Conservation (phyloP, 2,797 vertebrate species). For the Notamacropus eugenii region DNA sequence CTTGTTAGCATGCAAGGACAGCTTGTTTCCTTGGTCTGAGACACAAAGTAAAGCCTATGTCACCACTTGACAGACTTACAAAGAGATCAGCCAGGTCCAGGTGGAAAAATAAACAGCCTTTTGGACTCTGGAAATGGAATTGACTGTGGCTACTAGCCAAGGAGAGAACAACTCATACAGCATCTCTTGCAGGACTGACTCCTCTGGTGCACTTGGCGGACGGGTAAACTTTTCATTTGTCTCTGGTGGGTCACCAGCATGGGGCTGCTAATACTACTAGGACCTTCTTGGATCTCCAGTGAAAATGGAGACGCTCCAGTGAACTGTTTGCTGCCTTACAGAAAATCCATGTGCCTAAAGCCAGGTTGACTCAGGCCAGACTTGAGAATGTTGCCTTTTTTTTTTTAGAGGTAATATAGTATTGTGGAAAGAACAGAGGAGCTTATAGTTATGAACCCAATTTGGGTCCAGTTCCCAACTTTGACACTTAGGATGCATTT, state of each 20-base stretch:
- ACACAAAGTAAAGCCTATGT: conserved; percentile 50
- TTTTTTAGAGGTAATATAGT: neutral
- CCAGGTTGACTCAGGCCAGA: neutral
- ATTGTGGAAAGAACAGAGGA: neutral
- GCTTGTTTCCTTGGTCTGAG: conserved; percentile 48
- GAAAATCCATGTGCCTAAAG: neutral
- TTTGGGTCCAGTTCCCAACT: neutral
- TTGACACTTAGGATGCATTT: neutral
- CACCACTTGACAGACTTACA: conserved; percentile 50
- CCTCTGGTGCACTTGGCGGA: neutral
- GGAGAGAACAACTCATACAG: neutral
- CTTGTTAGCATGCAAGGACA: conserved; percentile 69
- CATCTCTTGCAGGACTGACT: conserved; percentile 5
- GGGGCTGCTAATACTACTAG: neutral
- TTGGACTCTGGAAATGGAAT: conserved; percentile 39
- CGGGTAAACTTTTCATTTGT: neutral
- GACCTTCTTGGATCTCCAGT: neutral
- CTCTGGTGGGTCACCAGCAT: neutral
- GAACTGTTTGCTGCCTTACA: neutral
- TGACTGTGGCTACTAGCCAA: conserved; percentile 3
- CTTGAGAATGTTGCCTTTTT: neutral
- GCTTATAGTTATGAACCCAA: neutral
- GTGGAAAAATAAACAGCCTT: conserved; percentile 12
- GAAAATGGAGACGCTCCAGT: neutral
- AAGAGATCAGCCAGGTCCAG: conserved; percentile 16